Percentiles rank a stretch among this genome's conserved stretches.
Evolutionary conservation across 1,140 invertebrate genomes (phyloP).

Genomic region (Notospermus geniculatus): DNA sequence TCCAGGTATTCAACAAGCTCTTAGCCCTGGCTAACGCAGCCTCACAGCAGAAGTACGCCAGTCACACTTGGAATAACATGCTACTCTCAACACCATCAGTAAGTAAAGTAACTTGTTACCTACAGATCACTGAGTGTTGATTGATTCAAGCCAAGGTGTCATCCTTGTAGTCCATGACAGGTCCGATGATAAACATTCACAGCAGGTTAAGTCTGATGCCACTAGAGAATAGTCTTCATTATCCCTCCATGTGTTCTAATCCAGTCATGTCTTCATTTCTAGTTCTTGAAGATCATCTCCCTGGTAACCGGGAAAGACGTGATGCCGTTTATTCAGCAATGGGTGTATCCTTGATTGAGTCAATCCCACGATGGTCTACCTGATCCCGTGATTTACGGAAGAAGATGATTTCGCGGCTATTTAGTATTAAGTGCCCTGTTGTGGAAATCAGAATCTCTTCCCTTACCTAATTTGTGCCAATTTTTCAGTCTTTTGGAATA

Average conservation of each 20-base stretch:
- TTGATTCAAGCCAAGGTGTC: too few species aligned
- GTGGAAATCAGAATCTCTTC: neutral
- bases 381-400: conserved; percentile 7
- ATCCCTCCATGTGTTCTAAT: too few species aligned
- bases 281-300: conserved; percentile 92
- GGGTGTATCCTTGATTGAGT: conserved; percentile 79
- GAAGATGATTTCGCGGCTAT: conserved; percentile 20
- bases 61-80: conserved; percentile 85
- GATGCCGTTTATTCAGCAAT: conserved; percentile 95
- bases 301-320: conserved; percentile 99
- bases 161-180: too few species aligned
- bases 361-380: too few species aligned
- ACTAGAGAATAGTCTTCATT: too few species aligned
- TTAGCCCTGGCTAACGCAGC: conserved; percentile 87
- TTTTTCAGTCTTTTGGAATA: too few species aligned
- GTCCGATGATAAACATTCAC: too few species aligned
- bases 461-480: too few species aligned
- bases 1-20: conserved; percentile 90
- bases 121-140: too few species aligned
- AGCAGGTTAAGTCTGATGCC: too few species aligned
- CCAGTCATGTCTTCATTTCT: conserved; percentile 22
- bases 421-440: conserved; percentile 9
- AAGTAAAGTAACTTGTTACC: too few species aligned
- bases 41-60: conserved; percentile 75
- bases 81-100: conserved; percentile 84